A percentile compares a stretch with the other conserved stretches of the same genome.
These are phyloP conservation scores for Jordanella pulchra DNA, from an alignment of 2,797 vertebrate genomes.

Conservation along the genomic window DNA sequence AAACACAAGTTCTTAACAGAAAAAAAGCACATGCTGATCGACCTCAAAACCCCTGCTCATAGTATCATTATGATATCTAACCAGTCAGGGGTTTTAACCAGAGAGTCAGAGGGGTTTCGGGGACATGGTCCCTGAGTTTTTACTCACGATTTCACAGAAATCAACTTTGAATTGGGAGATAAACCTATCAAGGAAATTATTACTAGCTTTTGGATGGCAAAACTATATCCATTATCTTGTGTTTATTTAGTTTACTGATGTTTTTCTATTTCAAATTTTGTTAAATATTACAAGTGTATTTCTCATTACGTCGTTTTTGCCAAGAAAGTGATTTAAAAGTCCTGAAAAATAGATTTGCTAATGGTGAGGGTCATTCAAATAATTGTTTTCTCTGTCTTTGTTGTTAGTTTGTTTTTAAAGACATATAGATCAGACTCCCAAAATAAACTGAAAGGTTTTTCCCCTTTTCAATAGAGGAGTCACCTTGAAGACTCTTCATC, in stretches of 20 bases:
- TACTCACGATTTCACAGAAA: slow-evolving; percentile 79
- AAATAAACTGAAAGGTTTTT: slow-evolving; percentile 55
- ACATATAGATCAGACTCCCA: slow-evolving; percentile 44
- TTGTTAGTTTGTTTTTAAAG: no score
- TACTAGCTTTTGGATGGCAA: background rate
- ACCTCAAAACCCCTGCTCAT: slow-evolving; percentile 52
- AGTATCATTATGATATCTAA: slow-evolving; percentile 71
- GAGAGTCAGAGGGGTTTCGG: slow-evolving; percentile 33
- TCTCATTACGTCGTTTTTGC: background rate
- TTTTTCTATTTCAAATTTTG: background rate
- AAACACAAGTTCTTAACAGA: slow-evolving; percentile 53
- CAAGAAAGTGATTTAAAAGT: background rate
- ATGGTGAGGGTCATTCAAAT: no score
- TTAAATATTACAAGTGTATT: background rate
- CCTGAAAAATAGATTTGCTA: slow-evolving; percentile 31
- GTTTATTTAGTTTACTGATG: background rate
- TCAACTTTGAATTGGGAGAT: slow-evolving; percentile 65
- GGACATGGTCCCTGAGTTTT: slow-evolving; percentile 46
- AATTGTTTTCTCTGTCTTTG: no score
- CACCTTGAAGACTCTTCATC: slow-evolving; percentile 42
- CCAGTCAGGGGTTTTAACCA: slow-evolving; percentile 38
- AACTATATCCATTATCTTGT: background rate
- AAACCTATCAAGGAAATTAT: slow-evolving; percentile 29
- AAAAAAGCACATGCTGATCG: slow-evolving; percentile 45
- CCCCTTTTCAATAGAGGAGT: slow-evolving; percentile 61